Evolutionary conservation across 2,888 invertebrate genomes (phyloP).

Genomic region (Eumacrocentrus americanus): DNA sequence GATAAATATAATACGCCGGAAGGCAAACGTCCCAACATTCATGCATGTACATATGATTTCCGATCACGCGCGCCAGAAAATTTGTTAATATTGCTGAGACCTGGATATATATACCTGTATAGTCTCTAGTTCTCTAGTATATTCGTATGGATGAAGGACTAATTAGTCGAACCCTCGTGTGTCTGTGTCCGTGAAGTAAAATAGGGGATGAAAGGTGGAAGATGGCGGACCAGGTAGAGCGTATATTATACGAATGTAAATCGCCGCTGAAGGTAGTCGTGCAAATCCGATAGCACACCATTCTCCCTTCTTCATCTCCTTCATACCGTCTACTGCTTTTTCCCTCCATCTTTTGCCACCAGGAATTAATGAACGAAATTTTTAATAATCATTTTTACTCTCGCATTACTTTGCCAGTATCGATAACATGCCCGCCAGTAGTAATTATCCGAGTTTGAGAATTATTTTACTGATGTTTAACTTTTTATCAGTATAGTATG

Average conservation of each 20-base stretch:
- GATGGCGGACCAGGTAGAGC: constrained; percentile 7
- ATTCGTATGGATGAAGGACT: constrained; percentile 9
- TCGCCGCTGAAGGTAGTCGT: background rate
- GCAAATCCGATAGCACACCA: background rate
- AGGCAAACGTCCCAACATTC: background rate
- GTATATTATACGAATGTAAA: constrained; percentile 16
- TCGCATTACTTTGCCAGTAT: background rate
- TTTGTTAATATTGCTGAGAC: constrained; percentile 4
- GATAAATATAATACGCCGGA: constrained; percentile 4
- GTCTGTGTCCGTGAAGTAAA: constrained; percentile 20
- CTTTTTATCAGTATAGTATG: too few relatives aligned
- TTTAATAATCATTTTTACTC: background rate
- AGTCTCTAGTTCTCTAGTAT: background rate
- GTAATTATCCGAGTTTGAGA: constrained; percentile 1
- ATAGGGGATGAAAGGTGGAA: constrained; percentile 12
- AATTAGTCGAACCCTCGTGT: constrained; percentile 14
- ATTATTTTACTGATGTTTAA: too few relatives aligned
- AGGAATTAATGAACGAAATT: background rate
- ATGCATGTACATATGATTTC: background rate
- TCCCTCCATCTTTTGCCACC: background rate
- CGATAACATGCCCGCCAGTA: background rate
- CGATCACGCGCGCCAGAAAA: constrained; percentile 11
- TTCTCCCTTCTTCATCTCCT: background rate
- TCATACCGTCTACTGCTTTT: background rate
- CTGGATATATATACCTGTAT: background rate